Evolutionary conservation across 2,888 invertebrate species (phyloP), one percentile per base, ranked within the genome.

Genomic region (Erebia palarica): DNA sequence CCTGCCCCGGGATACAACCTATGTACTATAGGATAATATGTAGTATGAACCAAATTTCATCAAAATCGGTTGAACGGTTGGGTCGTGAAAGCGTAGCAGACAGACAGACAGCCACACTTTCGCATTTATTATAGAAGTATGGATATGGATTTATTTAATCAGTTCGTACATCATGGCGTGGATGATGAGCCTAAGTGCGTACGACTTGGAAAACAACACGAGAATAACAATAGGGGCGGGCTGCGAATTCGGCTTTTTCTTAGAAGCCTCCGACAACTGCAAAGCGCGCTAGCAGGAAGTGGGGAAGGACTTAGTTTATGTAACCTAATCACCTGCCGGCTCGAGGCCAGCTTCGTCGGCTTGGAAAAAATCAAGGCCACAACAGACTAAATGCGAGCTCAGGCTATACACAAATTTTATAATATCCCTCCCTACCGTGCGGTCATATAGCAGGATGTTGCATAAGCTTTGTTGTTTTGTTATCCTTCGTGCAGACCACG

Each of bases 321-420:
- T 92, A 93, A 93, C 91, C 89, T 91, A 93, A 93, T 93, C 93
- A 93, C 92, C 93, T 93, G 92, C 90, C 86, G 78, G 84, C 83
- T 86, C 88, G 88, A 89, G 91, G 90, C 87, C 89, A 89, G 82
- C 74, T 80, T 80, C 82, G 82, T 78, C 81, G 81, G 78, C 86
- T 86, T 83, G 87, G 85, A 90, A 92, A 90, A 91, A 91, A 91
- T 86, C 91, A 92, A 92, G 92, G 92, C 85, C 86, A 90, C 81
- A 78, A 77, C 86, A 85, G 82, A 82, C 89, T 83, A 81, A 90
- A 86, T 83, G 82, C 84, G 84, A 85, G 84, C 82, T 83, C 82
- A 84, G 84, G 80, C 84, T 83, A 84, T 84, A 87, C 82, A 84
- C 85, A 80, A 87, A 85, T 87, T 70, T 84, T 87, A 84, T 89